Conservation (phyloP, 1,140 invertebrate genomes). For the Bombus fervidus region DNA sequence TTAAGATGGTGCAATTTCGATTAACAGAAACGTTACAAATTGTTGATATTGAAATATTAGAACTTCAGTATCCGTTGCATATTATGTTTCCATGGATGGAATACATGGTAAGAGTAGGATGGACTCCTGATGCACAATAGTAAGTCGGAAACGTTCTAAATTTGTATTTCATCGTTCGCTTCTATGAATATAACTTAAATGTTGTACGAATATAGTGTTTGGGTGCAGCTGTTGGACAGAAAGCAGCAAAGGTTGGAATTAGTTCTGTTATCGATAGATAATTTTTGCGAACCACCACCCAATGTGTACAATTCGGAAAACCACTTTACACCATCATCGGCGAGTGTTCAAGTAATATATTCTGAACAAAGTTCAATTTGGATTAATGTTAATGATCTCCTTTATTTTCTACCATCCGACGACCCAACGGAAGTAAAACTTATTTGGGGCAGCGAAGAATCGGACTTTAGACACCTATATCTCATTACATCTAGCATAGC, state of each 20-base stretch:
- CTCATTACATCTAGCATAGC: conserved; percentile 85
- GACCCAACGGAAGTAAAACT: conserved; percentile 86
- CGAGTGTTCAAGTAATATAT: conserved; percentile 86
- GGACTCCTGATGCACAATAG: conserved; percentile 94
- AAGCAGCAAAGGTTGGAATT: conserved; percentile 92
- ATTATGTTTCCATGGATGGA: conserved; percentile 95
- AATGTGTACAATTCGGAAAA: conserved; percentile 83
- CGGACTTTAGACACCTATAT: conserved; percentile 96
- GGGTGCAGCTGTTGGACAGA: conserved; percentile 93
- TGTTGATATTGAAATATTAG: conserved; percentile 86
- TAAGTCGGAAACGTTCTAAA: conserved; percentile 83
- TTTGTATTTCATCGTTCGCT: conserved; percentile 15
- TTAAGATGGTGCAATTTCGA: conserved; percentile 94
- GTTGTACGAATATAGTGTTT: conserved; percentile 87
- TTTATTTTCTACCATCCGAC: conserved; percentile 90
- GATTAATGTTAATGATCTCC: conserved; percentile 96
- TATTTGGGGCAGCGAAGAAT: conserved; percentile 96
- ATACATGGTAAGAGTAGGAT: conserved; percentile 96
- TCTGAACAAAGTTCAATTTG: conserved; percentile 90
- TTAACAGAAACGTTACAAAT: conserved; percentile 87
- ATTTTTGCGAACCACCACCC: conserved; percentile 87
- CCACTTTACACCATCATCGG: conserved; percentile 82
- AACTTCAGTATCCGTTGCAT: conserved; percentile 88
- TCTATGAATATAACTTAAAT: conserved; percentile 26
- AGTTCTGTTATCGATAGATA: conserved; percentile 87